Percentiles rank a stretch among this genome's conserved stretches.
Evolutionary conservation across 2,888 invertebrate species (phyloP).

Genomic region (Idaea biselata): DNA sequence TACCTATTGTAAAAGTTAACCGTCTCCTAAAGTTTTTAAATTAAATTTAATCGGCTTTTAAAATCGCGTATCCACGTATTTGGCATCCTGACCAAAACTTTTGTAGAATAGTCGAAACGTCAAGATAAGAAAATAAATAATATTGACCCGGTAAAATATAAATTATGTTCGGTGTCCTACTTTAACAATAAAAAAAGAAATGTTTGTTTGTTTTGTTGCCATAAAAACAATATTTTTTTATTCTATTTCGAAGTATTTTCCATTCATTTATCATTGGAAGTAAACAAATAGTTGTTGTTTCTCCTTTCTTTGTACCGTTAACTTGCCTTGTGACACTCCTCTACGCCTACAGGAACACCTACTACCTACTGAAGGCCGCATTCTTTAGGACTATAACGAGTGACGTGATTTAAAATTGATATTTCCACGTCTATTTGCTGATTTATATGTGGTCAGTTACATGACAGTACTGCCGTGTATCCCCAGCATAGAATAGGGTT

Average conservation of each 20-base stretch:
- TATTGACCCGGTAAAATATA: too few species aligned
- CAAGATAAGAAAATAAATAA: too few species aligned
- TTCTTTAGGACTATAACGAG: neutral
- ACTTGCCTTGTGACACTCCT: constrained; percentile 23
- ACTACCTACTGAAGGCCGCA: neutral
- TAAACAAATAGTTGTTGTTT: constrained; percentile 21
- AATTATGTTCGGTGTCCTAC: too few species aligned
- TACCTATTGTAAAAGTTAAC: too few species aligned
- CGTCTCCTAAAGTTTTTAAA: too few species aligned
- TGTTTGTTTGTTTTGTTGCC: neutral
- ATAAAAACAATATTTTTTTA: neutral
- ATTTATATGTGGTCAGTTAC: neutral
- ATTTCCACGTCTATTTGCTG: too few species aligned
- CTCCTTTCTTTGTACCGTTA: constrained; percentile 26
- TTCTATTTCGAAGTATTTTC: neutral
- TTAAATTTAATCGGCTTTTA: too few species aligned
- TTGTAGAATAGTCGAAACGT: too few species aligned
- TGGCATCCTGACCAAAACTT: too few species aligned
- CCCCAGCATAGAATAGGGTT: too few species aligned
- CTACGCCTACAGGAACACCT: constrained; percentile 24
- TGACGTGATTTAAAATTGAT: neutral
- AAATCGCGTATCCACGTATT: too few species aligned
- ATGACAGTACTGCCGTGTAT: too few species aligned
- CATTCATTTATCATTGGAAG: constrained; percentile 2
- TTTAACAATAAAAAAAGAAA: neutral